Percentiles rank a stretch among this genome's conserved stretches.
Evolutionary conservation across 2,888 invertebrate genomes (phyloP).

Genomic region (Antitype chi): DNA sequence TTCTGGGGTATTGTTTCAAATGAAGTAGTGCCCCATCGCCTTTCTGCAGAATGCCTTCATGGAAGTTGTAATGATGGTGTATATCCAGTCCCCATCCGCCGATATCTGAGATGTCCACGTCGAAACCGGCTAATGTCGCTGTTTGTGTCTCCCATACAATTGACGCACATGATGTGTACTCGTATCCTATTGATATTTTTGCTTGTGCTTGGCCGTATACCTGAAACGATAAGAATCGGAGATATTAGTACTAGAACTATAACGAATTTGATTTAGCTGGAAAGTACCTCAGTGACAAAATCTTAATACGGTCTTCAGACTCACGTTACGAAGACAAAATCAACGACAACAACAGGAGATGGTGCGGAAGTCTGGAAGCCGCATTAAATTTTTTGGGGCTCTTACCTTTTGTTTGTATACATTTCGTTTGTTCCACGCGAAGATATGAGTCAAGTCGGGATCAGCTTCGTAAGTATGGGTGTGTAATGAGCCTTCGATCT

Average conservation of each 20-base stretch:
- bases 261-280: background rate
- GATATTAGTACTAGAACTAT: background rate
- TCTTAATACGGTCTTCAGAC: background rate
- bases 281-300: background rate
- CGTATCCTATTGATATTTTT: conserved; percentile 97
- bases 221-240: conserved; percentile 66
- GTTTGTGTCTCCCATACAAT: conserved; percentile 99
- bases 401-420: conserved; percentile 98
- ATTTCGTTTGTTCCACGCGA: conserved; percentile 99
- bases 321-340: background rate
- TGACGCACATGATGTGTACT: conserved; percentile 96
- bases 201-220: conserved; percentile 97
- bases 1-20: conserved; percentile 97
- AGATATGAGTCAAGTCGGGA: conserved; percentile 98
- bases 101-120: conserved; percentile 98
- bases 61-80: conserved; percentile 99
- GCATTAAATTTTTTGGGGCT: background rate
- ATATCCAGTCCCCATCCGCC: conserved; percentile 99
- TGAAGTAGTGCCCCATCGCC: conserved; percentile 99
- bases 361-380: too few species aligned
- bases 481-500: conserved; percentile 98
- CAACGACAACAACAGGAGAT: background rate
- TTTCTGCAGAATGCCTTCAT: conserved; percentile 99
- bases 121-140: conserved; percentile 98
- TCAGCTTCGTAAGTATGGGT: conserved; percentile 98